Conservation (phyloP, 2,113 vertebrate genomes). For the Anser cygnoides region DNA sequence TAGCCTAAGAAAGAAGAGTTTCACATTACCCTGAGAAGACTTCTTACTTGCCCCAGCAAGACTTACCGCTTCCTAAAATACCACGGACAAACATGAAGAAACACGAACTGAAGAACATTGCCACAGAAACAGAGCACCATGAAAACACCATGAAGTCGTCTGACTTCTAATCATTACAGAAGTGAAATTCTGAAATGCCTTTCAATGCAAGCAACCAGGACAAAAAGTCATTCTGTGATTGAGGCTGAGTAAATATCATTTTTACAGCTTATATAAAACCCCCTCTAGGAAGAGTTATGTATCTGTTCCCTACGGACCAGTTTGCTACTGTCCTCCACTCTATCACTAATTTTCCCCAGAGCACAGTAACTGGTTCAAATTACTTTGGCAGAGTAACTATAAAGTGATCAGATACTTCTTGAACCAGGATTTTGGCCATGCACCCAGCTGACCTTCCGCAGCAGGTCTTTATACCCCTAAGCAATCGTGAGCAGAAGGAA, state of each 20-base stretch:
- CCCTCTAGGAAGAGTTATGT: accelerated
- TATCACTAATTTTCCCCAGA: not conserved
- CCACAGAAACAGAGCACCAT: not conserved
- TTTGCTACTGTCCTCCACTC: not conserved
- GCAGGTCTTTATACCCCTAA: not conserved
- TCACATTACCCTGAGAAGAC: not conserved
- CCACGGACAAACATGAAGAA: not conserved
- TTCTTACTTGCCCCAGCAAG: not conserved
- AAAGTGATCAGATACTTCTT: not conserved
- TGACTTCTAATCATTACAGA: not conserved
- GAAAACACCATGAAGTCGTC: not conserved
- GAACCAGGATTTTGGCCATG: not conserved
- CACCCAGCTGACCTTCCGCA: not conserved
- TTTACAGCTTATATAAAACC: not conserved
- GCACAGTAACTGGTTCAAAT: not conserved
- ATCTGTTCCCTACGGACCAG: not conserved
- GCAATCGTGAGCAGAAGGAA: not conserved
- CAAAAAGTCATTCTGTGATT: not conserved
- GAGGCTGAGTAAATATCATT: not conserved
- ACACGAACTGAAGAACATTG: not conserved
- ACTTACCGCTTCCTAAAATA: not conserved
- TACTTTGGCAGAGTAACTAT: not conserved
- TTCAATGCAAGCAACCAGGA: not conserved
- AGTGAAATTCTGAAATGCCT: not conserved
- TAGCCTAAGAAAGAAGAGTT: not conserved